Percentiles rank a stretch among this genome's conserved stretches.
Evolutionary conservation across 2,113 vertebrate genomes (phyloP).

Genomic region (Cyphomyrus discorhynchus): DNA sequence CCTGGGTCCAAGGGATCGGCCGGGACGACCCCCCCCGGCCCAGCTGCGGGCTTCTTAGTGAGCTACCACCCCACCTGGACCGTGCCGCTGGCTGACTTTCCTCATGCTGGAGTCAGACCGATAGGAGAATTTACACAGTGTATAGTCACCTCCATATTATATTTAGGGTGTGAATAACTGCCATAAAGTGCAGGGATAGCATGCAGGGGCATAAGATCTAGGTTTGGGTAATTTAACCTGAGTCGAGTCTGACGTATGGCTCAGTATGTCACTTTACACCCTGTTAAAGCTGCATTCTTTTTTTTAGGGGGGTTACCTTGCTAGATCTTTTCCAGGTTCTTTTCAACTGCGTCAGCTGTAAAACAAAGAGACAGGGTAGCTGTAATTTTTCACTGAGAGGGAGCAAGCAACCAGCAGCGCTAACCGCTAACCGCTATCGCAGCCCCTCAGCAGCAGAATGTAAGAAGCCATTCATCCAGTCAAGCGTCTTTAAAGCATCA

Average conservation of each 20-base stretch:
- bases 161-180: not conserved
- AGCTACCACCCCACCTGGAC: not conserved
- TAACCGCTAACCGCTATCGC: not conserved
- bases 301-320: conserved; percentile 72
- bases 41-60: not conserved
- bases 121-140: not conserved
- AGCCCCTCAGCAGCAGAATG: too few species aligned
- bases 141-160: not conserved
- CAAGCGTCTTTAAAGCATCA: not conserved
- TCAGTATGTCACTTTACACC: not conserved
- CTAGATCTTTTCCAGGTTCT: conserved; percentile 89
- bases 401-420: not conserved
- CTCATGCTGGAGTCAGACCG: not conserved
- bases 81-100: not conserved
- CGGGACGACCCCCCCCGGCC: too few species aligned
- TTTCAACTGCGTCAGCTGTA: conserved; percentile 87
- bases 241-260: not conserved
- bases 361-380: conserved; percentile 65
- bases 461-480: not conserved
- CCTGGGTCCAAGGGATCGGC: too few species aligned
- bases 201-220: not conserved
- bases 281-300: not conserved
- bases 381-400: conserved; percentile 45
- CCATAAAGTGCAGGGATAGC: not conserved
- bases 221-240: not conserved